A percentile compares a stretch with the other conserved stretches of the same genome.
Conservation (phyloP, 2,113 vertebrate genomes). For the Felis catus region DNA sequence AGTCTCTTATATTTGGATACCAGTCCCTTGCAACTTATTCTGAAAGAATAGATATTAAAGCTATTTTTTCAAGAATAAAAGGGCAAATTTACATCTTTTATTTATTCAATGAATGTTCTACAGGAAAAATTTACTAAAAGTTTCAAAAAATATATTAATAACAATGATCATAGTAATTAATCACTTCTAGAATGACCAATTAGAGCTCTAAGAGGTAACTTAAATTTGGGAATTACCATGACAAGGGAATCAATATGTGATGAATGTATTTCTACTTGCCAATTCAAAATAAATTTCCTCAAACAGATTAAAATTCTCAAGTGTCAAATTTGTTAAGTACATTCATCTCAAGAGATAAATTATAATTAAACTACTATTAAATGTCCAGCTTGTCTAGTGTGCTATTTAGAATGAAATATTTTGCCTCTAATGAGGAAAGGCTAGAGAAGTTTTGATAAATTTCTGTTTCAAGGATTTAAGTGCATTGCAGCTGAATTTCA, state of each 20-base stretch:
- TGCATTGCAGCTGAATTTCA: conserved; percentile 18
- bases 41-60: conserved; percentile 31
- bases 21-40: neutral
- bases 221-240: conserved; percentile 56
- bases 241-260: conserved; percentile 58
- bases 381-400: conserved; percentile 35
- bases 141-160: conserved; percentile 38
- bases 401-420: conserved; percentile 55
- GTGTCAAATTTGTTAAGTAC: conserved; percentile 49
- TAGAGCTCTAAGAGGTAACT: conserved; percentile 45
- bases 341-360: conserved; percentile 61
- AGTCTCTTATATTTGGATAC: neutral
- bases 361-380: conserved; percentile 62
- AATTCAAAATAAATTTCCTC: conserved; percentile 67
- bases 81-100: neutral
- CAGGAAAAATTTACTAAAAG: conserved; percentile 36
- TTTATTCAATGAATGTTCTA: neutral
- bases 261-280: conserved; percentile 56
- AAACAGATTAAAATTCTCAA: conserved; percentile 55
- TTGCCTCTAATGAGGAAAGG: conserved; percentile 7
- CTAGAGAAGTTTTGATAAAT: conserved; percentile 6
- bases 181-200: conserved; percentile 61
- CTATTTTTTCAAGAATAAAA: neutral
- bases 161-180: neutral
- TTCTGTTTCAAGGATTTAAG: conserved; percentile 41